phyloP scores from a whole-genome alignment of 2,113 vertebrate species.

The Nipponia nippon region DNA sequence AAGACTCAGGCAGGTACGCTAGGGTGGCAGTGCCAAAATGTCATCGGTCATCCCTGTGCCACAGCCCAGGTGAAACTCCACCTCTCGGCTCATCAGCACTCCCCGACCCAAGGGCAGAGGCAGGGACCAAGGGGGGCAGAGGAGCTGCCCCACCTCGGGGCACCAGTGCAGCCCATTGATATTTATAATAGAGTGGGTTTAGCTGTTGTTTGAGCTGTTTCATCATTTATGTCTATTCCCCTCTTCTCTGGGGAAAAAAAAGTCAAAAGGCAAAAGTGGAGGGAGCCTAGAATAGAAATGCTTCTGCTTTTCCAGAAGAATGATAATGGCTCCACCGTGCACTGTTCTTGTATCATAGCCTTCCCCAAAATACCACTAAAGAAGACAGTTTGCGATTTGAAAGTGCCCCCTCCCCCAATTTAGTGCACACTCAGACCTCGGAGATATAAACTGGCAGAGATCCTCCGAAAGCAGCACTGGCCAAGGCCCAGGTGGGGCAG shows the following conservation, averaged over 20 bases:
- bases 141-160: rapidly evolving
- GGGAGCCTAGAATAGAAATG: background rate
- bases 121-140: background rate
- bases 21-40: background rate
- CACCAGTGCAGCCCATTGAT: background rate
- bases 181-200: background rate
- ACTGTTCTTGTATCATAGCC: background rate
- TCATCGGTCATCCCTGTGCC: background rate
- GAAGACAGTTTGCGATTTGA: background rate
- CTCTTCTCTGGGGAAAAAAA: background rate
- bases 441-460: background rate
- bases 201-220: background rate
- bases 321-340: background rate
- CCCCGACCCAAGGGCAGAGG: background rate
- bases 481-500: background rate
- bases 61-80: background rate
- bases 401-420: background rate
- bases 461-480: background rate
- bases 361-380: background rate
- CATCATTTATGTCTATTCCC: background rate
- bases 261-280: background rate
- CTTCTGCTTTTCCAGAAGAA: background rate
- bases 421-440: background rate
- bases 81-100: rapidly evolving
- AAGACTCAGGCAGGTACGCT: background rate